phyloP scores from a whole-genome alignment of 2,888 invertebrate genomes.

The Melinaea marsaeus region DNA sequence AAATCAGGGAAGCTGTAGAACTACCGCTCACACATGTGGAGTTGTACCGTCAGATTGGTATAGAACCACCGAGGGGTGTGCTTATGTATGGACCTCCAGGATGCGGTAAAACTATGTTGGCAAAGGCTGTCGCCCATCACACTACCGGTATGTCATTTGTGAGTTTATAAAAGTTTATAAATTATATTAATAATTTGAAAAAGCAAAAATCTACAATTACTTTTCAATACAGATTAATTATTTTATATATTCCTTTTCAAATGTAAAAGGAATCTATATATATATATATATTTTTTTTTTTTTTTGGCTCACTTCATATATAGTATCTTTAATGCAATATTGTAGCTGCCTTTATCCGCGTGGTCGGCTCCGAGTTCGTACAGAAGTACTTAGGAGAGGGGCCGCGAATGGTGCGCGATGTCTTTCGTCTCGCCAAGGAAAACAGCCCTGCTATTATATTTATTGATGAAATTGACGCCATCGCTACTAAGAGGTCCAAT shows the following conservation, averaged over 20 bases:
- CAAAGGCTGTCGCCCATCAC: constrained; percentile 99
- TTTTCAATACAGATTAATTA: too few species aligned
- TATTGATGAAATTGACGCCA: constrained; percentile 99
- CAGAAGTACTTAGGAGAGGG: constrained; percentile 99
- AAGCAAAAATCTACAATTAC: too few species aligned
- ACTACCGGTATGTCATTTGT: constrained; percentile 85
- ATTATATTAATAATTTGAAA: neutral
- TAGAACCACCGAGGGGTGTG: constrained; percentile 98
- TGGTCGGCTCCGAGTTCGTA: constrained; percentile 99
- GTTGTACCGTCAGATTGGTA: constrained; percentile 98
- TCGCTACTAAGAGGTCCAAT: constrained; percentile 93
- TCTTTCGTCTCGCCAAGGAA: constrained; percentile 98
- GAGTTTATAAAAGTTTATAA: neutral
- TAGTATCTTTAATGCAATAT: neutral
- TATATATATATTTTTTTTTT: too few species aligned
- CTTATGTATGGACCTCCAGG: constrained; percentile 99
- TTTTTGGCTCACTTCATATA: neutral
- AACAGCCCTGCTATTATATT: constrained; percentile 99
- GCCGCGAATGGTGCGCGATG: constrained; percentile 99
- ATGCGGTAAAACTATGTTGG: constrained; percentile 99
- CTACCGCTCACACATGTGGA: constrained; percentile 98
- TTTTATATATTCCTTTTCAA: too few species aligned
- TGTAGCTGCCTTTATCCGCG: constrained; percentile 96
- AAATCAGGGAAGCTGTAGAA: constrained; percentile 99
- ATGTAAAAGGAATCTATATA: too few species aligned